Conservation (phyloP, 2,797 vertebrate genomes). For the Eulemur albifrons region DNA sequence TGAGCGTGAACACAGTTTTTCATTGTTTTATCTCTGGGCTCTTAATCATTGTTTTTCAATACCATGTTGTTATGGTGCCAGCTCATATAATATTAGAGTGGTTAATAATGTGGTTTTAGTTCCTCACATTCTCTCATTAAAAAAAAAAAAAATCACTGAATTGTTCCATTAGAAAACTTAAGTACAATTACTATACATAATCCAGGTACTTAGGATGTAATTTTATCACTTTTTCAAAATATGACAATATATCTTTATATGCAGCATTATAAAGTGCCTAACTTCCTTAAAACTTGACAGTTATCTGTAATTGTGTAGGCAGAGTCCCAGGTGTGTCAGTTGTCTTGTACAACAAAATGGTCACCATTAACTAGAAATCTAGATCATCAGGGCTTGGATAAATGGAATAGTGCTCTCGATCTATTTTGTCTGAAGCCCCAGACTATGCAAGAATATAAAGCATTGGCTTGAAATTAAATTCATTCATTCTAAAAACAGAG, state of each 20-base stretch:
- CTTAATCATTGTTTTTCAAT: constrained; percentile 27
- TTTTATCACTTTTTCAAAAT: constrained; percentile 28
- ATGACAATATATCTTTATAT: not conserved
- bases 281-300: constrained; percentile 11
- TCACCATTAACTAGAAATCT: constrained; percentile 5
- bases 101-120: not conserved
- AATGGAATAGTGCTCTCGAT: not conserved
- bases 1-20: not conserved
- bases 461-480: constrained; percentile 26
- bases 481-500: not conserved
- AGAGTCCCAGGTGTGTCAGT: not conserved
- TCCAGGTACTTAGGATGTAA: not conserved
- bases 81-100: not conserved
- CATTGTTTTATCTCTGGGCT: not conserved
- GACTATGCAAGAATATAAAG: constrained; percentile 12
- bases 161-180: constrained; percentile 18
- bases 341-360: not conserved
- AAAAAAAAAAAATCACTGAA: not conserved
- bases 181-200: not conserved
- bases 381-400: not conserved
- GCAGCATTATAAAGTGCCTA: not conserved
- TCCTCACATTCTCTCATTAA: not conserved
- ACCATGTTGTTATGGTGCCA: not conserved
- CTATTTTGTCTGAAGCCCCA: not conserved
- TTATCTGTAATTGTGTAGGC: not conserved